Evolutionary conservation across 2,797 vertebrate species (phyloP), one percentile per base, ranked within the genome.

Genomic region (Spinus pinus): DNA sequence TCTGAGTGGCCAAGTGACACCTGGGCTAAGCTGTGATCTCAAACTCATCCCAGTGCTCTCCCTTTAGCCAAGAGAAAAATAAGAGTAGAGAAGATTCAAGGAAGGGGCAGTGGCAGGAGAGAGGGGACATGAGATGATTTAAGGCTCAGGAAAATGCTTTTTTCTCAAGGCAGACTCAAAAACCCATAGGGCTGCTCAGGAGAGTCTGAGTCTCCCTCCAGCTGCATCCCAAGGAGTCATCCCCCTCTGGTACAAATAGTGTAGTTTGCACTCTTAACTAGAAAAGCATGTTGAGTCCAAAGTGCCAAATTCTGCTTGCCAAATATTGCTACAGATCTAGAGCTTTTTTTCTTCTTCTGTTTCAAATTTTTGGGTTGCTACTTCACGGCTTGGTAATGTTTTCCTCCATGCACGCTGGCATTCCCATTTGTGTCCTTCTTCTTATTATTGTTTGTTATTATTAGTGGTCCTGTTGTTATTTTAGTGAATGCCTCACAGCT

Each of bases 271-370:
- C 84, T 89, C 69, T 41, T 95, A 95, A 94, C 91, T 94, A 65
- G 72, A 89, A 96, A 95, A 95, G 81, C 72, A 91, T 95, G 92
- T 87, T 44, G 75, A 49, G 78, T 61, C 86, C 65, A 31, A 69
- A 69, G 86, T 81, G 95, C 96, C 96, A 96, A 86, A 73, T 51
- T 70, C 57, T 82, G 17, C 72, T 78, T 95, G 88, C 86, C 95
- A 95, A 75, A 88, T 54, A 27, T 53, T 94, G 91, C 90, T 95
- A 84, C 88, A 94, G 85, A 91, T 90, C 70, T 60, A 71, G 85
- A 89, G 61, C 57, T 78, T 72, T 78, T 75, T 81, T 46, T 73
- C 64, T 79, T 93, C 49, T 87, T 80, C 81, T 92, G 65, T 82
- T 91, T 95, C 72, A 35, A 12, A 60, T 74, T 73, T 93, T 90